Conservation (phyloP, 2,888 invertebrate species). For the Oscheius sp. region DNA sequence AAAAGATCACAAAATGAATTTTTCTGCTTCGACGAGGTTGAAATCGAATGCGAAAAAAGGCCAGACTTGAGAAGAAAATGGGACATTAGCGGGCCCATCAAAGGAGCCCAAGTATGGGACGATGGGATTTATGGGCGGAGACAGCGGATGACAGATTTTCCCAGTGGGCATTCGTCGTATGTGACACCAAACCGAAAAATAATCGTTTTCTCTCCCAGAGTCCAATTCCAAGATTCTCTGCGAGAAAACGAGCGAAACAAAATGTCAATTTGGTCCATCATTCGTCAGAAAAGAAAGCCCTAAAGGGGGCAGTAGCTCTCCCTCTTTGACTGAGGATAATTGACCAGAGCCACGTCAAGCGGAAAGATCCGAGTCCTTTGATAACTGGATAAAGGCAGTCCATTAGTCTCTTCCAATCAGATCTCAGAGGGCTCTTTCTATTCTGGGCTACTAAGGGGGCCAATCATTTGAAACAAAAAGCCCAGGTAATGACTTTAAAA, state of each 20-base stretch:
- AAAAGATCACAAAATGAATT: too few relatives aligned
- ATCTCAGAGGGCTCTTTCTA: too few relatives aligned
- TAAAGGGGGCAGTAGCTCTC: neutral
- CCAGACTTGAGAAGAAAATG: neutral
- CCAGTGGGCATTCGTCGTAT: neutral
- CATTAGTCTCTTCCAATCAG: too few relatives aligned
- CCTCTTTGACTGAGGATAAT: neutral
- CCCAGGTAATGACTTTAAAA: too few relatives aligned
- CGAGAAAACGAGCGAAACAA: neutral
- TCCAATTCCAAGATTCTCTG: neutral
- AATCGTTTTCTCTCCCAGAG: neutral
- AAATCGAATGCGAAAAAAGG: neutral
- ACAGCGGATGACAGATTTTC: slow-evolving; percentile 1
- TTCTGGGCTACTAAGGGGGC: too few relatives aligned
- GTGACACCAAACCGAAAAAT: neutral
- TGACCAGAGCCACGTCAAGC: too few relatives aligned
- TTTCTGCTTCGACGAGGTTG: too few relatives aligned
- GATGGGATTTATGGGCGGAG: slow-evolving; percentile 5
- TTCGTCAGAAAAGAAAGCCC: neutral
- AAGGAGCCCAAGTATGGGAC: slow-evolving; percentile 6
- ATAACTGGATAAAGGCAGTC: too few relatives aligned
- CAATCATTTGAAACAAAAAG: too few relatives aligned
- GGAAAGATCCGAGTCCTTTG: too few relatives aligned
- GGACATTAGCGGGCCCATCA: slow-evolving; percentile 15
- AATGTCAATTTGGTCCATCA: neutral